phyloP scores from a whole-genome alignment of 2,888 invertebrate genomes.

The Criorhina ranunculi region DNA sequence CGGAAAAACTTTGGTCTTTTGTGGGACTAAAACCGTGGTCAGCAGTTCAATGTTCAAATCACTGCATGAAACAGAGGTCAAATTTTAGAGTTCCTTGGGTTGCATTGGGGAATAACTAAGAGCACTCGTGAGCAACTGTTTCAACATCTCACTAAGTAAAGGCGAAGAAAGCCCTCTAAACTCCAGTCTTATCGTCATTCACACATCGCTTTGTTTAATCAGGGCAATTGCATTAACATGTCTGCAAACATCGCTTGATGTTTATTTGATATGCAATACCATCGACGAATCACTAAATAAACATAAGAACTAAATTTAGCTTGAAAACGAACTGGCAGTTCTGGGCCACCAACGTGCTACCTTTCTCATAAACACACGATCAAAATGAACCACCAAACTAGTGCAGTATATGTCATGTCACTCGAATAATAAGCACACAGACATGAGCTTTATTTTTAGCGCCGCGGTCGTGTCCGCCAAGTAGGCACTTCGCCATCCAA shows the following conservation, averaged over 20 bases:
- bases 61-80: too few relatives aligned
- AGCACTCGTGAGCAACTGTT: too few relatives aligned
- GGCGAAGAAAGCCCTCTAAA: too few relatives aligned
- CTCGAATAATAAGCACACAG: constrained; percentile 28
- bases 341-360: constrained; percentile 55
- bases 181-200: neutral
- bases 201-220: neutral
- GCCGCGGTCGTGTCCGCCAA: neutral
- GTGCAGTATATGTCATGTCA: constrained; percentile 48
- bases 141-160: too few relatives aligned
- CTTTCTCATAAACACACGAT: constrained; percentile 18
- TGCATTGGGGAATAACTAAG: too few relatives aligned
- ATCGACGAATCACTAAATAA: constrained; percentile 37
- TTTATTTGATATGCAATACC: constrained; percentile 14
- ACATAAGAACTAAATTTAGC: constrained; percentile 41
- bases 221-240: neutral
- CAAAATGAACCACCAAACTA: constrained; percentile 20
- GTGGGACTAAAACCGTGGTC: too few relatives aligned
- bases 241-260: constrained; percentile 28
- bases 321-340: constrained; percentile 50
- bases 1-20: too few relatives aligned
- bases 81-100: too few relatives aligned
- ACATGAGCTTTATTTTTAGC: constrained; percentile 54
- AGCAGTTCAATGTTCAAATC: too few relatives aligned
- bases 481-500: constrained; percentile 24